Evolutionary conservation across 2,113 vertebrate species (phyloP).

Genomic region (Mastomys natalensis): DNA sequence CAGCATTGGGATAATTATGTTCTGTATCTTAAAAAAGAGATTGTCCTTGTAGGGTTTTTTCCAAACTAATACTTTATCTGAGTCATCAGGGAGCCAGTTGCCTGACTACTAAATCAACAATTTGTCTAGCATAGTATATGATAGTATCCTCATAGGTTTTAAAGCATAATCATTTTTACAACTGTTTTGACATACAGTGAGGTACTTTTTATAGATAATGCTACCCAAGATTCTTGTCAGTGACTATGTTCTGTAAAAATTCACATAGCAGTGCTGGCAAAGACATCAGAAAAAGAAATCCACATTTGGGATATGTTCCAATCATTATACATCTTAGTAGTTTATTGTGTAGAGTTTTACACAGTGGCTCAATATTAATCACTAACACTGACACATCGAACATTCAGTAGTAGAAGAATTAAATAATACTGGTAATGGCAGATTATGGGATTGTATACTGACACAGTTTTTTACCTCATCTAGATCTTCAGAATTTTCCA

Average conservation of each 20-base stretch:
- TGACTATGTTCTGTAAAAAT: background rate
- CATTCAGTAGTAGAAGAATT: background rate
- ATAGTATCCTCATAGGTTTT: background rate
- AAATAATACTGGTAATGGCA: background rate
- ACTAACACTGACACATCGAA: background rate
- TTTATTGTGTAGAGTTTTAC: background rate
- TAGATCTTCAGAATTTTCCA: background rate
- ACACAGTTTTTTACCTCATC: background rate
- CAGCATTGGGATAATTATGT: background rate
- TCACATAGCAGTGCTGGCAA: background rate
- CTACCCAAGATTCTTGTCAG: background rate
- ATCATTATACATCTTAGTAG: background rate
- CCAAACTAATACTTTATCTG: background rate
- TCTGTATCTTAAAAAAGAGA: background rate
- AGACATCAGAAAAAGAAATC: background rate
- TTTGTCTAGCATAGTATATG: background rate
- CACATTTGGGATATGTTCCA: background rate
- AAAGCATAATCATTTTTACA: background rate
- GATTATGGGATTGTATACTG: background rate
- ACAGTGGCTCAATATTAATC: background rate
- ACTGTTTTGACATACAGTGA: background rate
- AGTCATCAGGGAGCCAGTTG: background rate
- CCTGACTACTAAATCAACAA: background rate
- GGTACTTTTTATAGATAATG: background rate
- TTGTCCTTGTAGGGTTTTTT: rapidly evolving